phyloP scores from a whole-genome alignment of 2,113 vertebrate species.

The Microtus richardsoni region DNA sequence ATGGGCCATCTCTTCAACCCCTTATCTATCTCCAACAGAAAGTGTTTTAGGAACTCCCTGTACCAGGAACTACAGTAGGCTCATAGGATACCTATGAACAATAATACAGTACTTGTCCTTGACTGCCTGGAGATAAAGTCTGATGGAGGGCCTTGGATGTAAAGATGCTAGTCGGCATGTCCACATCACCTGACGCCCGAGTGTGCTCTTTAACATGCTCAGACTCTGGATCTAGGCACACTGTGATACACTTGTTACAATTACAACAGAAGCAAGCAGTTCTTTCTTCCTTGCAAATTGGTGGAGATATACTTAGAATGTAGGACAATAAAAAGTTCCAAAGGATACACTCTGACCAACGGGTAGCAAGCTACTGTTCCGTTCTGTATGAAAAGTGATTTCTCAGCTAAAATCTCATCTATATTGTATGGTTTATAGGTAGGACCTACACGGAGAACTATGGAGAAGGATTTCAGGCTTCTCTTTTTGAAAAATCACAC shows the following conservation, averaged over 20 bases:
- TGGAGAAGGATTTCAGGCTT: background rate
- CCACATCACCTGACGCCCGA: background rate
- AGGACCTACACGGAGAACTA: background rate
- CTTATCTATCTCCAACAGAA: background rate
- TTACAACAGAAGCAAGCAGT: background rate
- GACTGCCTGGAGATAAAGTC: rapidly evolving
- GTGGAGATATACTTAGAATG: background rate
- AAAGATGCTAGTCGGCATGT: background rate
- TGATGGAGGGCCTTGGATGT: background rate
- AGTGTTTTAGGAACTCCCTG: background rate
- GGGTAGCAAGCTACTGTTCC: background rate
- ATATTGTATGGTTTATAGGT: background rate
- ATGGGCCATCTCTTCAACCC: background rate
- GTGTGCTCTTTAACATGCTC: slow-evolving; percentile 2
- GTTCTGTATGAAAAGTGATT: background rate
- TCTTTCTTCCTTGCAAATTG: background rate
- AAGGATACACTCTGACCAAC: background rate
- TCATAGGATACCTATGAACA: background rate
- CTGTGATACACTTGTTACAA: background rate
- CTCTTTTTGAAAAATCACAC: background rate
- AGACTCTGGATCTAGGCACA: background rate
- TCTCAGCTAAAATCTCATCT: background rate
- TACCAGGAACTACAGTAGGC: background rate
- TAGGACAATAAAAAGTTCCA: background rate
- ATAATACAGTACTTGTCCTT: background rate